These are phyloP conservation scores for Amphipyra berbera DNA, from an alignment of 2,888 invertebrate species.

Conservation along the genomic window DNA sequence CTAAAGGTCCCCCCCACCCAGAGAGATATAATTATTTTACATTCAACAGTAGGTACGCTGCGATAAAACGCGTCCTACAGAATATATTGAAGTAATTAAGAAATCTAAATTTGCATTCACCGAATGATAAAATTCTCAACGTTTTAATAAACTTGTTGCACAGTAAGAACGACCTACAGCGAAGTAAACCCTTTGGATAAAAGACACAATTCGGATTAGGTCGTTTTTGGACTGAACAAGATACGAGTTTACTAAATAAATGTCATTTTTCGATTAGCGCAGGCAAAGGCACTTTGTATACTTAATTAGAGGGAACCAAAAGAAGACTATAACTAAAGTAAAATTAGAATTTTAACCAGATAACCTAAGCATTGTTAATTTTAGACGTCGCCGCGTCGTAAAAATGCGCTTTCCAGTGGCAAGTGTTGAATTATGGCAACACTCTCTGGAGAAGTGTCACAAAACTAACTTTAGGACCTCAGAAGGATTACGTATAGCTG, in stretches of 20 bases:
- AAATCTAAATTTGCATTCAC: conserved; percentile 33
- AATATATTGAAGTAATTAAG: conserved; percentile 39
- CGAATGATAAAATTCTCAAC: conserved; percentile 31
- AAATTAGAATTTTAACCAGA: too few relatives aligned
- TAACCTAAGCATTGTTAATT: too few relatives aligned
- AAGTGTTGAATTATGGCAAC: too few relatives aligned
- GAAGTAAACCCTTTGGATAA: conserved; percentile 8
- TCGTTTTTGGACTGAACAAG: conserved; percentile 2
- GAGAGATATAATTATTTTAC: conserved; percentile 35
- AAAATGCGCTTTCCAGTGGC: too few relatives aligned
- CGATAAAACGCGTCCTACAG: conserved; percentile 26
- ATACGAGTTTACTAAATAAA: not conserved
- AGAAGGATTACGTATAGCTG: not conserved
- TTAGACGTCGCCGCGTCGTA: too few relatives aligned
- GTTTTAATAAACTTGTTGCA: conserved; percentile 42
- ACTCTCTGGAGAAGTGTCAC: too few relatives aligned
- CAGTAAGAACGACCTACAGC: conserved; percentile 44
- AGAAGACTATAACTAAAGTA: too few relatives aligned
- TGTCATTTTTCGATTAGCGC: too few relatives aligned
- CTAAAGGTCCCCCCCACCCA: conserved; percentile 9
- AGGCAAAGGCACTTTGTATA: too few relatives aligned
- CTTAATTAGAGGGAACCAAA: too few relatives aligned
- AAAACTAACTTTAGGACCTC: too few relatives aligned
- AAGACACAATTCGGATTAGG: conserved; percentile 8
- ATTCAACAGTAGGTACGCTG: conserved; percentile 9